Conservation (phyloP, 2,888 invertebrate genomes). For the Sinotaia quadrata region DNA sequence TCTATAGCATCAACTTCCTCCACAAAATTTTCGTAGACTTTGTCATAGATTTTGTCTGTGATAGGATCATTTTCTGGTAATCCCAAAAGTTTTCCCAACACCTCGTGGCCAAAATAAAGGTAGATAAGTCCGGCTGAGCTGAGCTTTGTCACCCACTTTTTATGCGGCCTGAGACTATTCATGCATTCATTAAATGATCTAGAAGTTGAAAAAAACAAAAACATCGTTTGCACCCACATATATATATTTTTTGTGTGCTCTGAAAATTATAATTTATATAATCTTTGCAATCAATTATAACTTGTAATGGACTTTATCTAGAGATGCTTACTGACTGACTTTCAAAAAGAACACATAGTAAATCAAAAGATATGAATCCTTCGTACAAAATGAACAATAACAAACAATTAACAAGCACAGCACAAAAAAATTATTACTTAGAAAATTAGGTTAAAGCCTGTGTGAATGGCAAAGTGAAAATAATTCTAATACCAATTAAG, state of each 20-base stretch:
- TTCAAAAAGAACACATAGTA: too few species aligned
- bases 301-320: too few species aligned
- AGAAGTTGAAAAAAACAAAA: conserved; percentile 32
- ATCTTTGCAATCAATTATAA: too few species aligned
- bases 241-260: neutral
- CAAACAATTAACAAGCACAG: too few species aligned
- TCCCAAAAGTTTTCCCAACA: conserved; percentile 72
- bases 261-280: too few species aligned
- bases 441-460: too few species aligned
- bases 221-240: neutral
- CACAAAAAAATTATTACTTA: too few species aligned
- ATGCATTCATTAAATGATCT: conserved; percentile 73
- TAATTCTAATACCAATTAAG: too few species aligned
- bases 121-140: conserved; percentile 97
- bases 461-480: too few species aligned
- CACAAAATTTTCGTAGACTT: conserved; percentile 88
- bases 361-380: too few species aligned
- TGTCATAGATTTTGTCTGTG: conserved; percentile 71
- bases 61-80: conserved; percentile 46
- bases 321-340: too few species aligned
- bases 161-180: conserved; percentile 63
- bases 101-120: conserved; percentile 87
- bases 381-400: too few species aligned
- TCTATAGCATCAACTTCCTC: conserved; percentile 97
- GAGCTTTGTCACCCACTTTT: conserved; percentile 77